Base-by-base conservation (phyloP, 2,888 invertebrate species). In the Synanthedon vespiformis region DNA sequence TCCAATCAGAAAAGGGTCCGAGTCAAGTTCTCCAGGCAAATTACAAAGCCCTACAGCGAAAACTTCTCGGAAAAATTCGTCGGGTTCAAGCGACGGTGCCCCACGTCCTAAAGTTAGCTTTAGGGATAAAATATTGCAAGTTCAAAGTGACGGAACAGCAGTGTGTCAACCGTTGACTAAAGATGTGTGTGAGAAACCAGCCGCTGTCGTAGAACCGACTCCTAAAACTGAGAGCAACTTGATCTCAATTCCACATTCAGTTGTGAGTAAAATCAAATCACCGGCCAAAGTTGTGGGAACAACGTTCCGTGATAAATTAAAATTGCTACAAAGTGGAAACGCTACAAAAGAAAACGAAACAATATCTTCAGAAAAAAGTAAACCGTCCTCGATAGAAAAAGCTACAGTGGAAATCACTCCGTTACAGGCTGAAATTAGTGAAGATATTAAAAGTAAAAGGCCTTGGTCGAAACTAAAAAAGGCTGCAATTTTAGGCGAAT, bases 391-490 rank as follows among this genome's bases (percentile, higher is more conserved):
- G 27, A 22, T 62, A 57, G 82, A 85, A 58, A 84, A 80, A 68
- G 52, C 65, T 54, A 58, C 79, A 27, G 60, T 68, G 56, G 80
- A 81, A 80, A 76, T 78, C 61, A 67, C 62, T 53, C 72, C 77
- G 51, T 56, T 80, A 51, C 75, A 71, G 61, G 56, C 65, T 34
- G 84, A 80, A 61, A 61, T 34, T 34, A 77, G 74, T 63, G 82
- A 81, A 50, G 82, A 83, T 49, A 61, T 72, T 11, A 88, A 77
- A 61, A 76, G 64, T 50, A 92, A 90, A 66, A 92, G 90, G 62
- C 92, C 93, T 1, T 95, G 94, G 94, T 90, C 89, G 12, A 93
- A 93, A 81, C 80, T 95, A 48, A 94, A 94, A 72, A 91, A 93
- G 70, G 94, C 94, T 12, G 86, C 90, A 41, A 90, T 91, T 59